Percentiles rank a stretch among this genome's conserved stretches.
Conservation (phyloP, 2,888 invertebrate species). For the Drosophila paucipuncta region DNA sequence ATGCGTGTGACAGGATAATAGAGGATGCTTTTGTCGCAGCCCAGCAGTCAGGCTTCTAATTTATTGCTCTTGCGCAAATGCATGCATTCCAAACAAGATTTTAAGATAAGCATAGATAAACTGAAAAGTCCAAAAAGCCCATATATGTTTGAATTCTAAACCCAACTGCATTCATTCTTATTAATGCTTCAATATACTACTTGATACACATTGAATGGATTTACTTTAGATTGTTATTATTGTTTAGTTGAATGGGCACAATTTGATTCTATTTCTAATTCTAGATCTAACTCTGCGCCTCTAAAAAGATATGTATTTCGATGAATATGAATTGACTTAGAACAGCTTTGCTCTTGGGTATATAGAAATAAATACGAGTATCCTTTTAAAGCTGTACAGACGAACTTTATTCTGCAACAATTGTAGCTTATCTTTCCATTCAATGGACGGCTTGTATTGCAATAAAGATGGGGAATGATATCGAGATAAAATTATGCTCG, state of each 20-base stretch:
- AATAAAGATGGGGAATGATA: background rate
- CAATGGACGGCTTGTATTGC: background rate
- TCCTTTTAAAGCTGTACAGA: background rate
- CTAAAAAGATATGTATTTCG: background rate
- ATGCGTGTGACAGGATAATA: conserved; percentile 70
- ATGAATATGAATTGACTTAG: background rate
- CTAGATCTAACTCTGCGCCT: background rate
- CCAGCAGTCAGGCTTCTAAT: conserved; percentile 25
- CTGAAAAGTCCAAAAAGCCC: conserved; percentile 1
- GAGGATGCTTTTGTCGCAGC: conserved; percentile 63
- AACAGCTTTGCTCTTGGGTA: background rate
- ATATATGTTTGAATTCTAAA: background rate
- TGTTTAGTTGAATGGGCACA: background rate
- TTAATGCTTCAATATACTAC: background rate
- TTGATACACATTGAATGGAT: background rate
- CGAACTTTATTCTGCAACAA: background rate
- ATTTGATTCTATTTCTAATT: background rate
- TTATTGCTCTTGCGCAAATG: conserved; percentile 44
- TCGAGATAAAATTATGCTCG: background rate
- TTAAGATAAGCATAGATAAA: conserved; percentile 41
- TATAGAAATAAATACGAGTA: background rate
- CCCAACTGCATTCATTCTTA: conserved; percentile 1
- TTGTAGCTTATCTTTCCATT: background rate
- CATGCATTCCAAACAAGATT: conserved; percentile 49
- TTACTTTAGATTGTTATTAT: background rate